phyloP scores from a whole-genome alignment of 2,888 invertebrate species.

The Holacanthella duospinosa region DNA sequence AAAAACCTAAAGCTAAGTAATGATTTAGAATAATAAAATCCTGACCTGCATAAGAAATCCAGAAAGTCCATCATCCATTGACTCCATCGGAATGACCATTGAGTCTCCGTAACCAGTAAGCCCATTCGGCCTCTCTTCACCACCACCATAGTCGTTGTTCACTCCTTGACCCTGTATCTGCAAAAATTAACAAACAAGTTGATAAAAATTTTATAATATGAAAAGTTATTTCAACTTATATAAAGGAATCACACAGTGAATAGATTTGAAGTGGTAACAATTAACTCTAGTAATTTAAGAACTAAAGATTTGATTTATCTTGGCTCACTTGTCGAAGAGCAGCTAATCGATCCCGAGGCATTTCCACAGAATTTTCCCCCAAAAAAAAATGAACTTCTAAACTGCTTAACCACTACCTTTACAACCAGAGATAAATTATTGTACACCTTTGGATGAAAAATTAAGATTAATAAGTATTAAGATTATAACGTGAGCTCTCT shows the following conservation, averaged over 20 bases:
- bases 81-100: slow-evolving; percentile 29
- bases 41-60: slow-evolving; percentile 31
- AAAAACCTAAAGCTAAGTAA: background rate
- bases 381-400: too few species aligned
- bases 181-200: background rate
- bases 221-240: too few species aligned
- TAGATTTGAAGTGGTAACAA: too few species aligned
- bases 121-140: slow-evolving; percentile 7
- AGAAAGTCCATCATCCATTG: slow-evolving; percentile 22
- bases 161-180: slow-evolving; percentile 4
- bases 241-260: too few species aligned
- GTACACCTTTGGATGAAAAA: background rate
- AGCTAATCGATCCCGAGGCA: slow-evolving; percentile 30
- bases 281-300: too few species aligned
- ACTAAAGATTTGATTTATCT: too few species aligned
- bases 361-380: too few species aligned
- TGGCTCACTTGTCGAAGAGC: slow-evolving; percentile 26
- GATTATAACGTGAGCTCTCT: too few species aligned
- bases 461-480: background rate
- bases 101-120: slow-evolving; percentile 13
- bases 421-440: too few species aligned
- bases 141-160: slow-evolving; percentile 16
- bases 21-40: background rate
- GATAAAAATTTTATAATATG: too few species aligned
- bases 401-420: too few species aligned